A percentile compares a stretch with the other conserved stretches of the same genome.
phyloP scores from a whole-genome alignment of 1,140 invertebrate species.

The Zaprionus vittiger region DNA sequence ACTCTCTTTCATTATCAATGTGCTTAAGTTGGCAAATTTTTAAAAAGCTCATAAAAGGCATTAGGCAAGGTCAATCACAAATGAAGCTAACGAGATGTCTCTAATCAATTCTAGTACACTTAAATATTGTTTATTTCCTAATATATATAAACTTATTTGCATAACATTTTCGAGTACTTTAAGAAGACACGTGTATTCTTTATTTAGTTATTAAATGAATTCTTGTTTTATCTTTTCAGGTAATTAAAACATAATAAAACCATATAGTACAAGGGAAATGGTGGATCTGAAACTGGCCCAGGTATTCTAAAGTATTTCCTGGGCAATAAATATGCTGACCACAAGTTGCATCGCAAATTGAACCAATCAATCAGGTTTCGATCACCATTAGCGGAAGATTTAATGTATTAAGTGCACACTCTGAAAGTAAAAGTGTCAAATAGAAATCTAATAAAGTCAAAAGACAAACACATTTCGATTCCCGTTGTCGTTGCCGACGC shows the following conservation, averaged over 20 bases:
- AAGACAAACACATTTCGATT: slow-evolving; percentile 19
- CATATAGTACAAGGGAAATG: background rate
- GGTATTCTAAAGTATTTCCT: background rate
- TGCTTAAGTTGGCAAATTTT: slow-evolving; percentile 16
- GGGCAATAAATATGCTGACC: slow-evolving; percentile 5
- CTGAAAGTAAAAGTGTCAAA: slow-evolving; percentile 47
- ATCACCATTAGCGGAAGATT: slow-evolving; percentile 13
- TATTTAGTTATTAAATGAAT: slow-evolving; percentile 19
- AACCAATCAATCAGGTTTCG: slow-evolving; percentile 25
- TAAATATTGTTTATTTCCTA: background rate
- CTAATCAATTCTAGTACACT: background rate
- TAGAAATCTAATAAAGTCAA: slow-evolving; percentile 31
- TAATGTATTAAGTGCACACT: slow-evolving; percentile 10
- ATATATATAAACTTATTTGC: slow-evolving; percentile 3
- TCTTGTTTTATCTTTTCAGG: slow-evolving; percentile 37
- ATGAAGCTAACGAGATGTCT: slow-evolving; percentile 6
- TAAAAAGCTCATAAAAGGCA: slow-evolving; percentile 4
- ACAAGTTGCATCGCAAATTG: background rate
- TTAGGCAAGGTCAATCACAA: slow-evolving; percentile 17
- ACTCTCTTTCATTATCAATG: slow-evolving; percentile 21
- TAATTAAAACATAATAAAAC: slow-evolving; percentile 8
- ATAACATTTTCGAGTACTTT: background rate
- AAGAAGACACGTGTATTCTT: slow-evolving; percentile 6
- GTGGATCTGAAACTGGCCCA: background rate
- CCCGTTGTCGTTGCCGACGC: slow-evolving; percentile 12